Conservation (phyloP, 2,888 invertebrate species). For the Synergus japonicus region DNA sequence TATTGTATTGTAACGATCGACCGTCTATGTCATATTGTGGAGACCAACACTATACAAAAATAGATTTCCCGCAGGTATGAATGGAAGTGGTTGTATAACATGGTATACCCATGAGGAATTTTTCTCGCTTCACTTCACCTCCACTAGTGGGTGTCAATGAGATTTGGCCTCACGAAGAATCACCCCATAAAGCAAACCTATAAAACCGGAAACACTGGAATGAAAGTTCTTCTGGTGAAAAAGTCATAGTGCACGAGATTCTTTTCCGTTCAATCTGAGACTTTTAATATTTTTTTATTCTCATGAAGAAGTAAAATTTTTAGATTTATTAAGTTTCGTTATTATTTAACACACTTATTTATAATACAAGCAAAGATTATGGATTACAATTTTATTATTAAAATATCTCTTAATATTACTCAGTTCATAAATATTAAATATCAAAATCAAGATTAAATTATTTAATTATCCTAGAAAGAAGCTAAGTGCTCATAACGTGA, state of each 20-base stretch:
- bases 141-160: slow-evolving; percentile 22
- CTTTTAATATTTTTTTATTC: background rate
- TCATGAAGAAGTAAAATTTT: no score
- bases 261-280: background rate
- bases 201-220: background rate
- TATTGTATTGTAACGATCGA: slow-evolving; percentile 39
- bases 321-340: no score
- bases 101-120: slow-evolving; percentile 19
- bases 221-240: background rate
- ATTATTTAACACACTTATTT: no score
- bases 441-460: no score
- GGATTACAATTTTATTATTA: no score
- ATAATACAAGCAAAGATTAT: no score
- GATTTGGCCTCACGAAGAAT: slow-evolving; percentile 21
- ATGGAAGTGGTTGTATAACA: slow-evolving; percentile 34
- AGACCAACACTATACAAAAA: slow-evolving; percentile 30
- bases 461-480: no score
- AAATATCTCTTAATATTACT: no score
- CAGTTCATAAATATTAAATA: no score
- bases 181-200: slow-evolving; percentile 32
- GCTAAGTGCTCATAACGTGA: no score
- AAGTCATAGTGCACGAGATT: background rate
- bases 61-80: slow-evolving; percentile 40
- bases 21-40: slow-evolving; percentile 22
- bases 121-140: slow-evolving; percentile 31